Evolutionary conservation across 2,797 vertebrate genomes (phyloP).

Genomic region (Synaphobranchus kaupii): DNA sequence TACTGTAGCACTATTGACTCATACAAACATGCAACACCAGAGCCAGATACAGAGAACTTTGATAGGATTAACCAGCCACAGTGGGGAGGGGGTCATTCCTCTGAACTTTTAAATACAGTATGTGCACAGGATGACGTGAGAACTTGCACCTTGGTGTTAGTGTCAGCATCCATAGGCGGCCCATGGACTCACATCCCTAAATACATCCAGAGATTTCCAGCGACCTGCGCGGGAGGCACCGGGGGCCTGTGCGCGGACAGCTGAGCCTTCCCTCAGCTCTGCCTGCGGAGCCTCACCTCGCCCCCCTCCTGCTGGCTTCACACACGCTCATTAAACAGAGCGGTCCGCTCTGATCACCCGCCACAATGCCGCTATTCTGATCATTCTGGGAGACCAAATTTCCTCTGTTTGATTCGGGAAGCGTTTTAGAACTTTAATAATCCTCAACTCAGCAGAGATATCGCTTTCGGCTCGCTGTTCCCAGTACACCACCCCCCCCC

Average conservation of each 20-base stretch:
- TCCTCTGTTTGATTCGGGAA: constrained; percentile 45
- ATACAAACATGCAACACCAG: not conserved
- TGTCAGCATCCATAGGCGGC: not conserved
- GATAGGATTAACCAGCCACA: not conserved
- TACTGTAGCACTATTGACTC: not conserved
- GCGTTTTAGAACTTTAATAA: constrained; percentile 40
- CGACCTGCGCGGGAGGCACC: not conserved
- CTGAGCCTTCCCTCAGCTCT: not conserved
- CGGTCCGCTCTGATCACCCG: not conserved
- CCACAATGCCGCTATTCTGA: constrained; percentile 10
- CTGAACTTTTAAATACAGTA: not conserved
- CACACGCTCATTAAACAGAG: not conserved
- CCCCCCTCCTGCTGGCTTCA: not conserved
- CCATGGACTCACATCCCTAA: not conserved
- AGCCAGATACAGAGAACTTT: not conserved
- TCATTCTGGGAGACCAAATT: constrained; percentile 31
- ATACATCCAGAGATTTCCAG: not conserved
- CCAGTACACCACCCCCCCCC: constrained; percentile 18
- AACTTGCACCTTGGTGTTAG: not conserved
- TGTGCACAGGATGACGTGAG: not conserved
- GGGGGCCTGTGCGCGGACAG: not conserved
- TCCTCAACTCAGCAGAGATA: constrained; percentile 42
- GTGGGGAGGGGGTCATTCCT: not conserved
- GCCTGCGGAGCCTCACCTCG: not conserved
- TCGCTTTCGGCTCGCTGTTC: constrained; percentile 42